Conservation (phyloP, 1,140 invertebrate species). For the Andricus grossulariae region DNA sequence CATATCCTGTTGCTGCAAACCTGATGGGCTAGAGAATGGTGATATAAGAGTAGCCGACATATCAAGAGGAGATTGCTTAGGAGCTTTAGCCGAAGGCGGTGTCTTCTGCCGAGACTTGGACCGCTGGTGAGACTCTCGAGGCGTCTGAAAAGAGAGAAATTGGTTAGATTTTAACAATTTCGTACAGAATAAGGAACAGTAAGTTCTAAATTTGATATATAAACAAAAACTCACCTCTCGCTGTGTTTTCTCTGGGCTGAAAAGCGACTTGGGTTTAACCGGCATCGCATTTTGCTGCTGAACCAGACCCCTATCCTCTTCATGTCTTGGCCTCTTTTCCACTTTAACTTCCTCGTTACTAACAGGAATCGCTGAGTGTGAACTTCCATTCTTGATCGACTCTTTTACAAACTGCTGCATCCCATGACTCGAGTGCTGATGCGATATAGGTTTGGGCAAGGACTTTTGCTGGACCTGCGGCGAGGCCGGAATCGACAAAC, state of each 20-base stretch:
- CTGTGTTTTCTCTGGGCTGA: slow-evolving; percentile 76
- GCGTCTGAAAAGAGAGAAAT: neutral
- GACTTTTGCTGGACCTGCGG: slow-evolving; percentile 23
- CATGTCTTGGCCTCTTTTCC: slow-evolving; percentile 58
- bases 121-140: slow-evolving; percentile 56
- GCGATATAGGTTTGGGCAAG: slow-evolving; percentile 15
- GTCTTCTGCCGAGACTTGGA: slow-evolving; percentile 66
- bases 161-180: no score
- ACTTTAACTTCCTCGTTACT: slow-evolving; percentile 59
- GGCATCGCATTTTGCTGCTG: slow-evolving; percentile 42
- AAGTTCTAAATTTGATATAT: neutral
- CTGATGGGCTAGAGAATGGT: slow-evolving; percentile 55
- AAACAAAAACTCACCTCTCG: slow-evolving; percentile 37
- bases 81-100: slow-evolving; percentile 56
- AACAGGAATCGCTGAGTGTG: slow-evolving; percentile 47
- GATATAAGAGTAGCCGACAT: slow-evolving; percentile 50
- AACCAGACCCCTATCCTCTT: slow-evolving; percentile 42
- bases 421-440: slow-evolving; percentile 50
- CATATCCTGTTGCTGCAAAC: slow-evolving; percentile 51
- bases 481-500: slow-evolving; percentile 6
- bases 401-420: slow-evolving; percentile 63
- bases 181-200: no score
- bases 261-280: slow-evolving; percentile 68
- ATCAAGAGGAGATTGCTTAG: slow-evolving; percentile 57
- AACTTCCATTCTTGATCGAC: slow-evolving; percentile 65